These are phyloP conservation scores for Thunnus thynnus DNA, from an alignment of 2,113 vertebrate species.

Conservation along the genomic window DNA sequence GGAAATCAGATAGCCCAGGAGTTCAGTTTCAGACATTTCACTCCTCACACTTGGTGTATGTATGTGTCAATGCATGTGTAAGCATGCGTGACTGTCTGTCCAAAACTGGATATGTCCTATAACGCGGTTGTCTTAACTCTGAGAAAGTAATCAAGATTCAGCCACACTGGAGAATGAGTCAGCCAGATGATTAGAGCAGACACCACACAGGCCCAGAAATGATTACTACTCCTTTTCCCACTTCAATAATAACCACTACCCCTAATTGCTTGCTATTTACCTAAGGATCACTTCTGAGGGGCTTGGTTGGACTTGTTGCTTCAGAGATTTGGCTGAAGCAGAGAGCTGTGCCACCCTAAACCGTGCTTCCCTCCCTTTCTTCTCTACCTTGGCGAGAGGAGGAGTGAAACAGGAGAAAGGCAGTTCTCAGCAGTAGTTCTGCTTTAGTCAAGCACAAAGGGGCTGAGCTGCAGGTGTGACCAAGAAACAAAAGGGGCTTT, in stretches of 20 bases:
- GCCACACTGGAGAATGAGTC: conserved; percentile 15
- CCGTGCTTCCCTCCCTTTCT: conserved; percentile 50
- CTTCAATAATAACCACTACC: conserved; percentile 59
- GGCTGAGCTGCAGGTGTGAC: conserved; percentile 81
- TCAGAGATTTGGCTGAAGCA: conserved; percentile 63
- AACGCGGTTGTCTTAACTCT: conserved; percentile 29
- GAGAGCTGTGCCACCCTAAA: conserved; percentile 59
- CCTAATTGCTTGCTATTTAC: conserved; percentile 65
- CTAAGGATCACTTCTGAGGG: conserved; percentile 58
- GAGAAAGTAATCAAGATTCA: conserved; percentile 50
- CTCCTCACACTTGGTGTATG: neutral
- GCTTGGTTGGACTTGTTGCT: conserved; percentile 81
- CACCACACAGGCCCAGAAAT: conserved; percentile 63
- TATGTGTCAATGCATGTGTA: neutral
- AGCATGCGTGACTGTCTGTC: conserved; percentile 4
- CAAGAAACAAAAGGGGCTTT: conserved; percentile 71
- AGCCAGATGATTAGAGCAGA: conserved; percentile 28
- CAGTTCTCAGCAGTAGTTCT: conserved; percentile 75
- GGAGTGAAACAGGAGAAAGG: conserved; percentile 76
- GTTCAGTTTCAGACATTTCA: conserved; percentile 56
- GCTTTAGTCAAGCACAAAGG: conserved; percentile 73
- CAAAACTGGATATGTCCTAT: conserved; percentile 25
- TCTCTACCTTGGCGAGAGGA: conserved; percentile 62
- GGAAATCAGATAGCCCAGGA: conserved; percentile 59
- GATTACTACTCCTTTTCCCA: conserved; percentile 64